Evolutionary conservation across 2,888 invertebrate species (phyloP).

Genomic region (Aproaerema taeniolella): DNA sequence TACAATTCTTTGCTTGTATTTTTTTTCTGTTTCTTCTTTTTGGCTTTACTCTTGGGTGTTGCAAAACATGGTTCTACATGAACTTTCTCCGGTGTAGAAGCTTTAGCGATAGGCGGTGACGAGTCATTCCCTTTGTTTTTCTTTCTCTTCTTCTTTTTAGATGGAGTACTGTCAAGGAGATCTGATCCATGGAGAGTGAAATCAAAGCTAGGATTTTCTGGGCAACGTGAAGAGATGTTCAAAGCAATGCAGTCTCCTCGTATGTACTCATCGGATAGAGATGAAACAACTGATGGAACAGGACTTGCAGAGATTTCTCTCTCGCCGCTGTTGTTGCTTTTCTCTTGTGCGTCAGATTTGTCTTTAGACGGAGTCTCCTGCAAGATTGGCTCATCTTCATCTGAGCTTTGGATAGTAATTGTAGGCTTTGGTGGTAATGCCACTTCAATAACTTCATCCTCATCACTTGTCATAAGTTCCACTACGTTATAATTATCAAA

Average conservation of each 20-base stretch:
- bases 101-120: slow-evolving; percentile 39
- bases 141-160: slow-evolving; percentile 62
- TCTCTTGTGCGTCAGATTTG: slow-evolving; percentile 27
- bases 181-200: slow-evolving; percentile 70
- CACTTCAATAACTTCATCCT: slow-evolving; percentile 69
- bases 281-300: slow-evolving; percentile 67
- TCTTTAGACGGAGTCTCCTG: slow-evolving; percentile 25
- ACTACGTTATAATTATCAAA: slow-evolving; percentile 39
- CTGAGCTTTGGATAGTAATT: slow-evolving; percentile 69
- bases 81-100: slow-evolving; percentile 23
- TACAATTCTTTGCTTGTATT: too few species aligned
- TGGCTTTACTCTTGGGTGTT: slow-evolving; percentile 67
- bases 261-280: slow-evolving; percentile 70
- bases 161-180: slow-evolving; percentile 46
- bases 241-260: slow-evolving; percentile 67
- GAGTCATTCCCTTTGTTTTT: slow-evolving; percentile 49
- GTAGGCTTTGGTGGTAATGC: slow-evolving; percentile 65
- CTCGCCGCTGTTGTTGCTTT: slow-evolving; percentile 26
- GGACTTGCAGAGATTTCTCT: slow-evolving; percentile 58
- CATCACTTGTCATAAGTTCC: slow-evolving; percentile 59
- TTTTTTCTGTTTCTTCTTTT: slow-evolving; percentile 56
- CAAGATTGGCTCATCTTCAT: slow-evolving; percentile 55
- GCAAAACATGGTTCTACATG: slow-evolving; percentile 54
- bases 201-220: slow-evolving; percentile 60
- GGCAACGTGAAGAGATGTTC: slow-evolving; percentile 60